These are phyloP conservation scores for Mola mola DNA, from an alignment of 2,113 vertebrate genomes.

Conservation along the genomic window DNA sequence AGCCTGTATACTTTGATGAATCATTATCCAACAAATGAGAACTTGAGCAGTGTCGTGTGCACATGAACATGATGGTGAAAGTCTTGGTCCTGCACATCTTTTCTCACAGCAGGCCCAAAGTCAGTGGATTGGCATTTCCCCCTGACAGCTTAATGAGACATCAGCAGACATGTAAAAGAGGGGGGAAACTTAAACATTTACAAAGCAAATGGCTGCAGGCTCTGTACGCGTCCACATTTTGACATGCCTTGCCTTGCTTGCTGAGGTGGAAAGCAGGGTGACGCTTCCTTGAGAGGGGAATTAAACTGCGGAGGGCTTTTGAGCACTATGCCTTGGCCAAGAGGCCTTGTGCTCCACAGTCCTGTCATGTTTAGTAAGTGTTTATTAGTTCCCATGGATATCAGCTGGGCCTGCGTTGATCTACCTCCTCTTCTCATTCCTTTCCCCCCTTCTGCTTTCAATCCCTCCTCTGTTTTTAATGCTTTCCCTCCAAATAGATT, in stretches of 20 bases:
- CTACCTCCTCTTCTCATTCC: constrained; percentile 22
- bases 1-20: constrained; percentile 18
- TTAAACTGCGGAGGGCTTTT: constrained; percentile 29
- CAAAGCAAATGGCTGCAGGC: constrained; percentile 13
- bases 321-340: constrained; percentile 34
- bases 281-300: constrained; percentile 33
- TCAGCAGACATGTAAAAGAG: neutral
- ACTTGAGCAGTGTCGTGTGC: neutral
- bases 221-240: constrained; percentile 21
- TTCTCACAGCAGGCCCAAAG: neutral
- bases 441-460: constrained; percentile 14
- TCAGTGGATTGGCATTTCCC: neutral
- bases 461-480: neutral
- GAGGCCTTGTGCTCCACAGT: constrained; percentile 49
- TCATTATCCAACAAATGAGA: constrained; percentile 44
- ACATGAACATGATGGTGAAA: neutral
- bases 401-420: constrained; percentile 46
- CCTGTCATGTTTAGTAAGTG: constrained; percentile 71
- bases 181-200: constrained; percentile 29
- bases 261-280: constrained; percentile 43
- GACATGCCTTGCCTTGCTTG: constrained; percentile 52
- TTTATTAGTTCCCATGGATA: constrained; percentile 76
- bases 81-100: neutral
- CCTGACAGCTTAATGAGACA: constrained; percentile 14
- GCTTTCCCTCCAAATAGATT: neutral